A percentile compares a stretch with the other conserved stretches of the same genome.
phyloP scores from a whole-genome alignment of 2,888 invertebrate genomes.

The Buathra laborator region DNA sequence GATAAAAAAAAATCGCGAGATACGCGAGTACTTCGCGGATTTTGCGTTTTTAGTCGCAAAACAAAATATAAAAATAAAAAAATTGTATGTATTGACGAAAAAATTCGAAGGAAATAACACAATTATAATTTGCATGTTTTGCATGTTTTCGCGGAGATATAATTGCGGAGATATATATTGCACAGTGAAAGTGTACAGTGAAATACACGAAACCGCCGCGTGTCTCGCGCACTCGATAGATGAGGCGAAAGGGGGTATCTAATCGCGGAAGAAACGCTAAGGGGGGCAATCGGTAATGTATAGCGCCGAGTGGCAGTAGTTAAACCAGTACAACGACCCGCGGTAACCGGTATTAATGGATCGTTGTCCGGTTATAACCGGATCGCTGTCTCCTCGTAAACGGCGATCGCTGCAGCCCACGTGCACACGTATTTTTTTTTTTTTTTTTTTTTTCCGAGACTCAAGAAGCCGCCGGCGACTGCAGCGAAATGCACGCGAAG shows the following conservation, averaged over 20 bases:
- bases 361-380: constrained; percentile 76
- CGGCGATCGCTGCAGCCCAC: not conserved
- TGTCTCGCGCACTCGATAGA: constrained; percentile 12
- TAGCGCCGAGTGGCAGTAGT: constrained; percentile 30
- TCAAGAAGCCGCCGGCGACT: constrained; percentile 2
- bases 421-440: not conserved
- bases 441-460: not conserved
- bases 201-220: constrained; percentile 2
- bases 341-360: constrained; percentile 73
- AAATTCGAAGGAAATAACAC: no score
- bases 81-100: no score
- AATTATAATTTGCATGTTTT: not conserved
- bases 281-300: constrained; percentile 48
- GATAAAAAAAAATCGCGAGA: no score
- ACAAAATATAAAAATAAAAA: no score
- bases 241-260: constrained; percentile 36
- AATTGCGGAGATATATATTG: not conserved
- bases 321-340: constrained; percentile 77
- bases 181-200: constrained; percentile 38
- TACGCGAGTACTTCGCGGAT: no score
- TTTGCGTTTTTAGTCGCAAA: no score
- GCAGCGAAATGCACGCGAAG: constrained; percentile 11
- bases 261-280: constrained; percentile 59
- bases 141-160: no score
- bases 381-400: constrained; percentile 51